Percentiles rank a stretch among this genome's conserved stretches.
Conservation (phyloP, 2,113 vertebrate species). For the Microtus pennsylvanicus region DNA sequence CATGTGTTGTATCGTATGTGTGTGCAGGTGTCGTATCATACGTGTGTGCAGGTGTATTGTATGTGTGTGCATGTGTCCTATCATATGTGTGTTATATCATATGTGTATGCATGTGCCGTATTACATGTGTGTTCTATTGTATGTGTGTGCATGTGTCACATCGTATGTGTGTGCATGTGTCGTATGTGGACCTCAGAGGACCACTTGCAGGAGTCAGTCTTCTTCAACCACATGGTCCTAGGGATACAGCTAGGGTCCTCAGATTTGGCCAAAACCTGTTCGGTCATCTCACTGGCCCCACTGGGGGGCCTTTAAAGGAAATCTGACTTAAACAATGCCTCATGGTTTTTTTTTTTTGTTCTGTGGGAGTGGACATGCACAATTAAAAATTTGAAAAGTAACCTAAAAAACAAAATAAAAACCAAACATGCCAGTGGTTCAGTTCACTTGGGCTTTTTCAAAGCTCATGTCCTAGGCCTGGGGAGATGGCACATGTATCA, state of each 20-base stretch:
- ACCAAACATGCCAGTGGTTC: no score
- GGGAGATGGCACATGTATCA: background rate
- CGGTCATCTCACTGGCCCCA: no score
- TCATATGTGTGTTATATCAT: no score
- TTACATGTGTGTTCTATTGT: no score
- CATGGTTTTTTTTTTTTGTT: no score
- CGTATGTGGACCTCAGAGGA: background rate
- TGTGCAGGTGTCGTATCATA: background rate
- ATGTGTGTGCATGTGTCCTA: no score
- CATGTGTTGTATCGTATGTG: background rate
- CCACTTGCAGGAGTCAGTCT: no score
- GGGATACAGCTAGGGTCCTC: background rate
- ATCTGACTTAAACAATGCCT: background rate
- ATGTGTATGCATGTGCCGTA: no score
- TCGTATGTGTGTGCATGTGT: no score
- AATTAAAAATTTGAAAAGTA: background rate
- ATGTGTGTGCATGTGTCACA: no score
- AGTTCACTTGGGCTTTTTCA: background rate
- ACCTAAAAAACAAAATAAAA: background rate
- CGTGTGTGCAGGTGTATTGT: no score
- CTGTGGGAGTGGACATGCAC: background rate
- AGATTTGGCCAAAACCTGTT: background rate
- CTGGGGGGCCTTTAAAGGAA: background rate
- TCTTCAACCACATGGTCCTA: background rate
- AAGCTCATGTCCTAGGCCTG: background rate